phyloP scores from a whole-genome alignment of 2,797 vertebrate species.

The Eulemur albifrons region DNA sequence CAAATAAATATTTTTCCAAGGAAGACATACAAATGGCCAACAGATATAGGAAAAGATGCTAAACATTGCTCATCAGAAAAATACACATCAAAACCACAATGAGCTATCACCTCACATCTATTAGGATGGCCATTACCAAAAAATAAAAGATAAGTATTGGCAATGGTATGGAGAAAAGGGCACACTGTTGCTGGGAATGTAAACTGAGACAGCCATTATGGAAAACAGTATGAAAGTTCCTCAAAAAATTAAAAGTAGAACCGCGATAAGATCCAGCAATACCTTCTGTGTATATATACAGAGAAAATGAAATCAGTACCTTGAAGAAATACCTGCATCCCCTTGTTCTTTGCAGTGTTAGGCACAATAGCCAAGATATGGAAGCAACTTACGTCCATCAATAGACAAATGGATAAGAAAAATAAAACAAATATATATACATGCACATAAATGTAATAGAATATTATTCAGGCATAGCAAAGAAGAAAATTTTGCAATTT shows the following conservation, averaged over 20 bases:
- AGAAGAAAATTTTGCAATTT: background rate
- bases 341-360: background rate
- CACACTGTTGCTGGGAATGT: no score
- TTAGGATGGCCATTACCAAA: background rate
- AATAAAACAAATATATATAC: background rate
- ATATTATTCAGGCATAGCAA: background rate
- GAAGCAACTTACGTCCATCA: background rate
- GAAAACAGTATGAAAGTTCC: background rate
- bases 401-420: background rate
- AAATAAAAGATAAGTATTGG: background rate
- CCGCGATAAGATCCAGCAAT: background rate
- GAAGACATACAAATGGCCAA: background rate
- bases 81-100: background rate
- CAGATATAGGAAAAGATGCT: background rate
- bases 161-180: no score
- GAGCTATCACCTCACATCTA: background rate
- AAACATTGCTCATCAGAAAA: background rate
- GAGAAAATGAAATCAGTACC: background rate
- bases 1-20: background rate
- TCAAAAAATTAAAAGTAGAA: background rate
- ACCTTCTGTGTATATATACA: background rate
- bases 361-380: background rate
- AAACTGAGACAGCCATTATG: background rate
- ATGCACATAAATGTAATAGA: background rate
- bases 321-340: background rate